A percentile compares a stretch with the other conserved stretches of the same genome.
These are phyloP conservation scores for Harpalus rufipes DNA, from an alignment of 2,888 invertebrate genomes.

Conservation along the genomic window DNA sequence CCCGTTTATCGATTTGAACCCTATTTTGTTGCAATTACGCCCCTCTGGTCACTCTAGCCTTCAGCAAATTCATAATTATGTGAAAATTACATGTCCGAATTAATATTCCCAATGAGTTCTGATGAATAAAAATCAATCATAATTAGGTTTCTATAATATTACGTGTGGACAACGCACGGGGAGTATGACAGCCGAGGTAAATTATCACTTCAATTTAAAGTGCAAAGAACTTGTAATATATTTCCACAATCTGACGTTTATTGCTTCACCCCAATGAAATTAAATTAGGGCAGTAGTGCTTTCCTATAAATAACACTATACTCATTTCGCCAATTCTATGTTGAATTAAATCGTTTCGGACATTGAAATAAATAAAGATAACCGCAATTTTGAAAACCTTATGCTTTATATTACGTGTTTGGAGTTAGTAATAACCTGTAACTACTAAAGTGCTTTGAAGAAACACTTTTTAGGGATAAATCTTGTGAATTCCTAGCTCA, in stretches of 20 bases:
- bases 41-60: background rate
- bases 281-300: background rate
- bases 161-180: background rate
- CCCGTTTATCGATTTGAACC: background rate
- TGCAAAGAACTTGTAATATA: slow-evolving; percentile 6
- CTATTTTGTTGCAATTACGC: background rate
- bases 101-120: background rate
- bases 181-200: background rate
- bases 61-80: background rate
- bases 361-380: background rate
- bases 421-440: too few relatives aligned
- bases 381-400: background rate
- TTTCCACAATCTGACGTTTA: slow-evolving; percentile 2
- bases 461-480: too few relatives aligned
- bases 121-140: slow-evolving; percentile 6
- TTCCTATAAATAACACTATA: background rate
- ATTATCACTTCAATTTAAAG: slow-evolving; percentile 6
- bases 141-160: background rate
- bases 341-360: background rate
- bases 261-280: slow-evolving; percentile 1
- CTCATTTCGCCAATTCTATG: background rate
- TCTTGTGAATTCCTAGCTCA: too few relatives aligned
- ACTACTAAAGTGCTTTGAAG: too few relatives aligned
- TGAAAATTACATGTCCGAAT: slow-evolving; percentile 6
- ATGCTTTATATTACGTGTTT: too few relatives aligned